Conservation (phyloP, 35 echinoderm and acorn worm species). For the Apostichopus californicus region DNA sequence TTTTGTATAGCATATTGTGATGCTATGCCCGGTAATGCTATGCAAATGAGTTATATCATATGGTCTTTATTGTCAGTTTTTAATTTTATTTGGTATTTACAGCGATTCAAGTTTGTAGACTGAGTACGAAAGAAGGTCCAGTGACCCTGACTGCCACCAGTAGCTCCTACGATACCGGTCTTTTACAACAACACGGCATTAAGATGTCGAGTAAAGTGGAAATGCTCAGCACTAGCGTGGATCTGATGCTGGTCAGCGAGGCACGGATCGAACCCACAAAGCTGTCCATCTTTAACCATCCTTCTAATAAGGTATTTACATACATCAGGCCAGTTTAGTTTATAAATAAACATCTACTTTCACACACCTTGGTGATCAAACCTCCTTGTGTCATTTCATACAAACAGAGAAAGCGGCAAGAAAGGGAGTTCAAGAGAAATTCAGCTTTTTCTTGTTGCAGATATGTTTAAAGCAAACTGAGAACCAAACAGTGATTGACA, state of each 20-base stretch:
- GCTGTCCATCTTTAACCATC: conserved; percentile 95
- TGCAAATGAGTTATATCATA: background rate
- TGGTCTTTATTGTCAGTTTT: background rate
- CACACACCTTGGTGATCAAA: too few relatives aligned
- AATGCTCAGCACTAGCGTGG: conserved; percentile 65
- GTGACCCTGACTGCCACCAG: conserved; percentile 79
- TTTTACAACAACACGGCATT: conserved; percentile 68
- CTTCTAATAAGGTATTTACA: conserved; percentile 85
- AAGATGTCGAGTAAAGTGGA: conserved; percentile 34
- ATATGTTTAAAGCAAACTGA: background rate
- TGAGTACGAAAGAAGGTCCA: conserved; percentile 59
- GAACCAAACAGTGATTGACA: background rate
- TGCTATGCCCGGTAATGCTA: too few relatives aligned
- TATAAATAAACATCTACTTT: too few relatives aligned
- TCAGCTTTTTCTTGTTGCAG: background rate
- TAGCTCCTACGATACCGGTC: conserved; percentile 59
- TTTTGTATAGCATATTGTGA: too few relatives aligned
- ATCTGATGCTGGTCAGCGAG: conserved; percentile 76
- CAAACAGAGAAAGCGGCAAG: too few relatives aligned
- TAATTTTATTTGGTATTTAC: background rate
- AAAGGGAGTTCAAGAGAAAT: too few relatives aligned
- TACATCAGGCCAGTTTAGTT: too few relatives aligned
- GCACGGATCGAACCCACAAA: conserved; percentile 71
- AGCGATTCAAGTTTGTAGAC: conserved; percentile 62
- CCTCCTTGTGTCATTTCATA: too few relatives aligned